Percentiles rank a stretch among this genome's conserved stretches.
Conservation (phyloP, 92 coral and sea anemone genomes). For the Epizoanthus fatuus region DNA sequence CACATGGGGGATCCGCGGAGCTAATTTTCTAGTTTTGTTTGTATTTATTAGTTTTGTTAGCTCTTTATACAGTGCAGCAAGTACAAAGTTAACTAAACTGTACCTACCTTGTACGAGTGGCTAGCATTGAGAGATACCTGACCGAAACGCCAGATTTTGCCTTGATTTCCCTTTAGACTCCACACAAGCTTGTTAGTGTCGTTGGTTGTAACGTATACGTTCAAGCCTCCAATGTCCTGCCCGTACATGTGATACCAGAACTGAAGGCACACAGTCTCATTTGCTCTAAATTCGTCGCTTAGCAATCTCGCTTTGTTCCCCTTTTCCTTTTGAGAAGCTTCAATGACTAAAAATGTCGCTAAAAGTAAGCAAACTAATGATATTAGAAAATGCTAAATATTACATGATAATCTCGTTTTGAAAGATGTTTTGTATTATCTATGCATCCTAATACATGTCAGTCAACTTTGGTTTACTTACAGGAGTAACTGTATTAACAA, state of each 20-base stretch:
- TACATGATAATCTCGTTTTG: too few species aligned
- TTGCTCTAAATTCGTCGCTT: slow-evolving; percentile 51
- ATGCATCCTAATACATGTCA: too few species aligned
- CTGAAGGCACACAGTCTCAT: slow-evolving; percentile 67
- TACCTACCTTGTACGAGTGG: slow-evolving; percentile 42
- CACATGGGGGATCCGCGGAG: too few species aligned
- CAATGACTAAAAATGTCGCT: slow-evolving; percentile 62
- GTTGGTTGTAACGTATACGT: slow-evolving; percentile 51
- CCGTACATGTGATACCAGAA: slow-evolving; percentile 80
- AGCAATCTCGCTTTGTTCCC: slow-evolving; percentile 64
- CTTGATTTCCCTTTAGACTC: slow-evolving; percentile 51
- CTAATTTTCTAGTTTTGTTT: too few species aligned
- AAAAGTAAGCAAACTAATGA: neutral
- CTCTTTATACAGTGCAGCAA: too few species aligned
- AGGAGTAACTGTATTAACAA: too few species aligned
- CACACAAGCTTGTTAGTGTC: slow-evolving; percentile 60
- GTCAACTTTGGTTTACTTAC: too few species aligned
- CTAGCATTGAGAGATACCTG: slow-evolving; percentile 48
- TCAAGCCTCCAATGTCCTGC: slow-evolving; percentile 49
- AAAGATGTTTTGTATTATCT: too few species aligned
- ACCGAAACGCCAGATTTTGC: slow-evolving; percentile 69
- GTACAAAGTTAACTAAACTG: too few species aligned
- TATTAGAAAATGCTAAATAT: too few species aligned
- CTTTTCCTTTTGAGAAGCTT: slow-evolving; percentile 49
- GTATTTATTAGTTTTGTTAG: too few species aligned